Evolutionary conservation across 2,888 invertebrate species (phyloP), one percentile per base, ranked within the genome.

Genomic region (Thumatha senex): DNA sequence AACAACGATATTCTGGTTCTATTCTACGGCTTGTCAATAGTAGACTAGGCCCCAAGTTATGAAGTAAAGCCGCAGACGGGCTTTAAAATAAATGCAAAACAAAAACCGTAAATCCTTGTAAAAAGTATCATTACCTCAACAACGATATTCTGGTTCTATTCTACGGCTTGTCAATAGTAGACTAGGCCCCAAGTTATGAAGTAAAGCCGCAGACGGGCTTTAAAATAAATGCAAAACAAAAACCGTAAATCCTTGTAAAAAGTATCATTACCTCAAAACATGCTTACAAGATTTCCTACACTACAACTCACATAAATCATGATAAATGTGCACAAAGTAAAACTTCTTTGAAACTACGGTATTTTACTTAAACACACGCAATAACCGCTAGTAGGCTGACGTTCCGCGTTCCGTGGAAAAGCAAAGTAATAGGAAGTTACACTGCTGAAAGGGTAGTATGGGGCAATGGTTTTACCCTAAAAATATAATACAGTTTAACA

Each of bases 291-390:
- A 41, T 47, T 12, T 9, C 18, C 18, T 24, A 24, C 18, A 24
- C 18, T 24, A 24, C 18, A 40, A 56, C 42, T 56, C 41, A 24
- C 46, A 40, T 60, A 56, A 45, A 53, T 60, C 60, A 33, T 53
- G 50, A 58, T 63, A 49, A 63, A 44, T 10, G 35, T 29, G 46
- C 53, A 35, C 49, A 54, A 53, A 51, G 42, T 46, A 36, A 40
- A 55, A 54, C 44, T 56, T 58, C 56, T 55, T 41, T 31, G 41
- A 48, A 63, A 58, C 63, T 54, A 64, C 58, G 51, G 41, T 51
- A 67, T 56, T 52, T 63, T 58, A 63, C 54, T 46, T 56, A 58
- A 50, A 24, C 45, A 40, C 51, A 46, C 43, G 54, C 51, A 55
- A 52, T 56, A 55, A 46, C 31, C 51, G 38, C 31, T 56, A 56